Evolutionary conservation across 2,113 vertebrate genomes (phyloP).

Genomic region (Entomyzon cyanotis): DNA sequence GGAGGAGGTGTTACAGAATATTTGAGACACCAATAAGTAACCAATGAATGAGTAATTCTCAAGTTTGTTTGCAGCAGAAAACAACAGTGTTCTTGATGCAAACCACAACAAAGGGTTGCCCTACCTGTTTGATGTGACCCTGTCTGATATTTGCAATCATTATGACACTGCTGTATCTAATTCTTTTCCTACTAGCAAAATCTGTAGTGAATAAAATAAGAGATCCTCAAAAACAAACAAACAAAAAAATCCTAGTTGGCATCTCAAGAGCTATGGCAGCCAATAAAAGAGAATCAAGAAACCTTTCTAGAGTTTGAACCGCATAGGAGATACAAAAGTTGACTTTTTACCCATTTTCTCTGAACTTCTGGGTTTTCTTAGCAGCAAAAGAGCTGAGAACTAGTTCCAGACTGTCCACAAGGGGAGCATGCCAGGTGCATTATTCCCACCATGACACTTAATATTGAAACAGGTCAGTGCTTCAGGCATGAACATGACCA

Average conservation of each 20-base stretch:
- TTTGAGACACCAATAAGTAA: background rate
- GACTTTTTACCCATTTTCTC: background rate
- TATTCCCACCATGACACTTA: fast-evolving
- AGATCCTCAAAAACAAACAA: background rate
- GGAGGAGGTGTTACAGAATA: background rate
- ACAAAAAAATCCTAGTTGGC: background rate
- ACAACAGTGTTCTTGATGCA: background rate
- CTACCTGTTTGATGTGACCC: background rate
- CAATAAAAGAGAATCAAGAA: background rate
- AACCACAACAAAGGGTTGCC: background rate
- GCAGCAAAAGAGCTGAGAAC: background rate
- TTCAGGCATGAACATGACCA: fast-evolving
- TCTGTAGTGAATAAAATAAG: background rate
- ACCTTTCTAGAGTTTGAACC: background rate
- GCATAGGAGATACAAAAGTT: background rate
- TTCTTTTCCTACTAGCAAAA: background rate
- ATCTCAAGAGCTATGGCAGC: background rate
- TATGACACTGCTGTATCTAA: background rate
- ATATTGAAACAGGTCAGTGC: fast-evolving
- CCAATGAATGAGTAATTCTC: background rate
- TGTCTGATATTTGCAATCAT: background rate
- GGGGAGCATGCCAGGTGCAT: background rate
- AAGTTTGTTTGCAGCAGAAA: background rate
- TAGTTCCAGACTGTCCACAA: background rate
- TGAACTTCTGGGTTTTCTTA: background rate